Percentiles rank a stretch among this genome's conserved stretches.
These are phyloP conservation scores for Stegana nigrithorax DNA, from an alignment of 2,888 invertebrate genomes.

Conservation along the genomic window DNA sequence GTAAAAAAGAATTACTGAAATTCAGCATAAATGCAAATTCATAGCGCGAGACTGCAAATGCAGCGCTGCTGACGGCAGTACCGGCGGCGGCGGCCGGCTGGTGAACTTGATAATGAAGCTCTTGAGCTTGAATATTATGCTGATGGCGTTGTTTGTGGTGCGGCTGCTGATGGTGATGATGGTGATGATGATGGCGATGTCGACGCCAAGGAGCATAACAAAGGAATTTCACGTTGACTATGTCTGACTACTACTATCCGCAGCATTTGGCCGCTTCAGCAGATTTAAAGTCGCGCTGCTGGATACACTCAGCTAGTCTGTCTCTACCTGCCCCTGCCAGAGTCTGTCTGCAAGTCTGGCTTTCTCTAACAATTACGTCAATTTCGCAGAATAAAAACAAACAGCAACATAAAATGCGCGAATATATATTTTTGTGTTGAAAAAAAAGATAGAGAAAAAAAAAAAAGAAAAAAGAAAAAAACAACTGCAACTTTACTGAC, in stretches of 20 bases:
- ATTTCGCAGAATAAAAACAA: slow-evolving; percentile 52
- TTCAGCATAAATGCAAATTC: slow-evolving; percentile 19
- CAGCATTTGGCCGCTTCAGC: slow-evolving; percentile 14
- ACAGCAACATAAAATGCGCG: slow-evolving; percentile 47
- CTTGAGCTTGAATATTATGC: slow-evolving; percentile 52
- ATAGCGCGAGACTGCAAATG: neutral
- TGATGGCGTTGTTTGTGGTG: neutral
- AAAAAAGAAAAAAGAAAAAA: slow-evolving; percentile 26
- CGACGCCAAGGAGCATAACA: slow-evolving; percentile 12
- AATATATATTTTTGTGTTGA: neutral
- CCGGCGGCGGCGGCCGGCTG: slow-evolving; percentile 27
- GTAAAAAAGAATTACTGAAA: slow-evolving; percentile 9
- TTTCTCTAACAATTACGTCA: slow-evolving; percentile 53
- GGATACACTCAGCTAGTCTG: slow-evolving; percentile 7
- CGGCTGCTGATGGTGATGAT: no score
- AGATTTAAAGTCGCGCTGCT: slow-evolving; percentile 19
- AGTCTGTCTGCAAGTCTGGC: neutral
- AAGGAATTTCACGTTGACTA: slow-evolving; percentile 27
- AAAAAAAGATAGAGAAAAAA: slow-evolving; percentile 17
- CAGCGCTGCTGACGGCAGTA: slow-evolving; percentile 15
- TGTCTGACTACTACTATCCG: slow-evolving; percentile 29
- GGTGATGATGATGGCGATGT: slow-evolving; percentile 18
- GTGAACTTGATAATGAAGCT: slow-evolving; percentile 36
- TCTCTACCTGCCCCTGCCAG: neutral
- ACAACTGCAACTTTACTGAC: slow-evolving; percentile 46